A percentile compares a stretch with the other conserved stretches of the same genome.
Evolutionary conservation across 2,888 invertebrate species (phyloP).

Genomic region (Cataglyphis cursor): DNA sequence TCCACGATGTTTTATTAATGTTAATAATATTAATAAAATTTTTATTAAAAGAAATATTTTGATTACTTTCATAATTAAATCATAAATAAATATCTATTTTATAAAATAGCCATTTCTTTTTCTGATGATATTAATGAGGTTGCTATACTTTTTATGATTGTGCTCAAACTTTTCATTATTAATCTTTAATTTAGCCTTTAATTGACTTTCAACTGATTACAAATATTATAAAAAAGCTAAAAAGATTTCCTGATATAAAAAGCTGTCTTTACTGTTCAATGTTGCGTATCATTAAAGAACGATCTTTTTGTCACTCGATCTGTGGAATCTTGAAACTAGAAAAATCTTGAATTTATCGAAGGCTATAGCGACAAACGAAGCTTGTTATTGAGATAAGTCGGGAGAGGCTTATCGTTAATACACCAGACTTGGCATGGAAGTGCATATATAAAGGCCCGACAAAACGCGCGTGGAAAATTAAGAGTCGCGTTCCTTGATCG

Average conservation of each 20-base stretch:
- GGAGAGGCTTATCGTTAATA: conserved; percentile 48
- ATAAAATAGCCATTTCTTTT: neutral
- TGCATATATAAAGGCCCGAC: conserved; percentile 44
- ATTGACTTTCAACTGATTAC: neutral
- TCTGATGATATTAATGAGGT: neutral
- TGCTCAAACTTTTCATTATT: neutral
- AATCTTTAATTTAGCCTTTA: neutral
- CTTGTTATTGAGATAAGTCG: conserved; percentile 57
- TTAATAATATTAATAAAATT: neutral
- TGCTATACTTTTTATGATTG: neutral
- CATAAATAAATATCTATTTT: neutral
- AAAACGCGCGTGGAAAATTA: conserved; percentile 65
- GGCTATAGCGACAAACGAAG: conserved; percentile 45
- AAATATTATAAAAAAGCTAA: neutral
- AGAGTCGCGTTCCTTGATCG: conserved; percentile 69
- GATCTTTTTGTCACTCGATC: conserved; percentile 22
- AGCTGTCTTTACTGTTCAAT: neutral
- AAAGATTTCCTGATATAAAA: neutral
- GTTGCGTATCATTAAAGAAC: neutral
- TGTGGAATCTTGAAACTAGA: conserved; percentile 46
- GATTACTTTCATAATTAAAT: neutral
- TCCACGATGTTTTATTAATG: neutral
- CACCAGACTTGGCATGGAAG: conserved; percentile 45
- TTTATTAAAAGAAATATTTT: neutral
- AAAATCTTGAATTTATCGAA: conserved; percentile 48